phyloP scores from a whole-genome alignment of 2,797 vertebrate genomes.

The Bradypus variegatus region DNA sequence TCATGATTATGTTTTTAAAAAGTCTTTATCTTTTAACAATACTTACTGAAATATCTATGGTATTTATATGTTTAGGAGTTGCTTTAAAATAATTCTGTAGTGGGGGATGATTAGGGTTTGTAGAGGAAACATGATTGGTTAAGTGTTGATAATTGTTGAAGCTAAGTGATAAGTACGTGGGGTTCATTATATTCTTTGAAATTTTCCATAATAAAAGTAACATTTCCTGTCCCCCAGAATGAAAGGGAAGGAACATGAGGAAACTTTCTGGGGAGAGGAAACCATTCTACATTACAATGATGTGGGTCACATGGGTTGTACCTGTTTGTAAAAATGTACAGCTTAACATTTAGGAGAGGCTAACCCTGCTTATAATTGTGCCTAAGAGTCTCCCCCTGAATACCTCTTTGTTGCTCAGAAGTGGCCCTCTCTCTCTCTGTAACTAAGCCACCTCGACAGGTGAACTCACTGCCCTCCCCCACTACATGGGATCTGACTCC shows the following conservation, averaged over 20 bases:
- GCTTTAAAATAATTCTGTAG: background rate
- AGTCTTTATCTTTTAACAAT: conserved; percentile 5
- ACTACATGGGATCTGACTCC: too few relatives aligned
- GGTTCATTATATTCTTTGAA: background rate
- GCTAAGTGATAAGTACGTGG: background rate
- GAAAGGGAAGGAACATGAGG: background rate
- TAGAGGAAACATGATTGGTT: background rate
- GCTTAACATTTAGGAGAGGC: background rate
- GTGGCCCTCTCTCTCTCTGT: too few relatives aligned
- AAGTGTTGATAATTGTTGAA: background rate
- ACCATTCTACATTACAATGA: background rate
- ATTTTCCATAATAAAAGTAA: conserved; percentile 24
- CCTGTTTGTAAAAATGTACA: background rate
- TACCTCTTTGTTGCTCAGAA: too few relatives aligned
- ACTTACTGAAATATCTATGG: conserved; percentile 3
- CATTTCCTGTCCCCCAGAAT: background rate
- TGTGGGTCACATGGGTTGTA: background rate
- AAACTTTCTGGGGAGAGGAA: background rate
- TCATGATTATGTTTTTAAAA: background rate
- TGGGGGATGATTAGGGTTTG: background rate
- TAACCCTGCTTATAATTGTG: too few relatives aligned
- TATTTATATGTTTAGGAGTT: background rate
- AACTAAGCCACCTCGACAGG: too few relatives aligned
- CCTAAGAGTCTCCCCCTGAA: too few relatives aligned
- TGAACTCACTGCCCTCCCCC: too few relatives aligned